Conservation (phyloP, 37 sponge, comb jelly and placozoan species). For the Ianthella basta region DNA sequence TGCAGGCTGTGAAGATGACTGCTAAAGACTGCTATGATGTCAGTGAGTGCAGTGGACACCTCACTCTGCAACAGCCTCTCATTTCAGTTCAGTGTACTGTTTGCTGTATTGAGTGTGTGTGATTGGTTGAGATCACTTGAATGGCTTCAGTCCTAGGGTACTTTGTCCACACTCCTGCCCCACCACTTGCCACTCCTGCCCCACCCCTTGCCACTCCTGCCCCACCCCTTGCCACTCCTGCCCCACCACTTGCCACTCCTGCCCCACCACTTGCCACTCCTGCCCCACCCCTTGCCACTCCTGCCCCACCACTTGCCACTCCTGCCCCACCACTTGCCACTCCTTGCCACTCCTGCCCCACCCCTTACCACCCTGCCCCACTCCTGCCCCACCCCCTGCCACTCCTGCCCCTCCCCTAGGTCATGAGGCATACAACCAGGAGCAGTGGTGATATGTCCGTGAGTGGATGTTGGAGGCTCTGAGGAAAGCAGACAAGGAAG, state of each 20-base stretch:
- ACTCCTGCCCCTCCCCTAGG: slow-evolving; percentile 33
- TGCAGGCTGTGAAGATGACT: not conserved
- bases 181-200: too few species aligned
- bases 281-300: too few species aligned
- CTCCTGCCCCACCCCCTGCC: not conserved
- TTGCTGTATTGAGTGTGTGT: not conserved
- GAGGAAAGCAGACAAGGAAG: slow-evolving; percentile 40
- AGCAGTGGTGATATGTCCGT: slow-evolving; percentile 49
- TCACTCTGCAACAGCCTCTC: not conserved
- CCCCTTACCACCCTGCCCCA: not conserved
- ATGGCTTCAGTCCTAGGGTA: too few species aligned
- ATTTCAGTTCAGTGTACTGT: too few species aligned
- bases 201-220: not conserved
- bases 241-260: too few species aligned
- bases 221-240: not conserved
- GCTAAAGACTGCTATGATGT: slow-evolving; percentile 15
- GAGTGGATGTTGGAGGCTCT: slow-evolving; percentile 86
- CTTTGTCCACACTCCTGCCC: too few species aligned
- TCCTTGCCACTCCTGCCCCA: not conserved
- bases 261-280: too few species aligned
- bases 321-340: too few species aligned
- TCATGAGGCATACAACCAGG: slow-evolving; percentile 43
- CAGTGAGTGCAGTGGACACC: not conserved
- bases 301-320: too few species aligned
- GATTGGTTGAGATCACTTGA: not conserved